These are phyloP conservation scores for Neoniphon sammara DNA, from an alignment of 2,797 vertebrate species.

Conservation along the genomic window DNA sequence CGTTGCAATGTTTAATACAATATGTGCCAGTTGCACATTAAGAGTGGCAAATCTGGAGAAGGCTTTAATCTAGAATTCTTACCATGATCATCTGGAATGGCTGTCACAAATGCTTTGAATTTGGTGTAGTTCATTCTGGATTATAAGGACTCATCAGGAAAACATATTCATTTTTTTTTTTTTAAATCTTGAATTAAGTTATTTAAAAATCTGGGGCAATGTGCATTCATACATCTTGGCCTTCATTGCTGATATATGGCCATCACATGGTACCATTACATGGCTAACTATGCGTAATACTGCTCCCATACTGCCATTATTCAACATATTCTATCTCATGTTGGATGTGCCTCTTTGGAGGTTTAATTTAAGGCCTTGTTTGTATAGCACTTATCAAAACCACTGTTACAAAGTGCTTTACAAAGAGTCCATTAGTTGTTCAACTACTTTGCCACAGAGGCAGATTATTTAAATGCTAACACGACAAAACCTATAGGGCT, in stretches of 20 bases:
- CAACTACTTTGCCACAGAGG: background rate
- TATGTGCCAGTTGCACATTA: conserved; percentile 41
- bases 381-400: too few species aligned
- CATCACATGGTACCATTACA: too few species aligned
- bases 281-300: too few species aligned
- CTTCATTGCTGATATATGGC: too few species aligned
- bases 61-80: conserved; percentile 8
- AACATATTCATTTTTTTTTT: too few species aligned
- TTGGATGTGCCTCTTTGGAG: background rate
- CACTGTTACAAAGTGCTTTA: too few species aligned
- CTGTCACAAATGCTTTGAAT: background rate
- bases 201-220: background rate
- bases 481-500: background rate
- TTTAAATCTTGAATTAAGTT: background rate
- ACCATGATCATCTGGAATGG: conserved; percentile 42
- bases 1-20: conserved; percentile 39
- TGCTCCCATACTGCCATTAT: background rate
- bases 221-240: background rate
- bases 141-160: conserved; percentile 21
- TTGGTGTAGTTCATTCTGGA: conserved; percentile 34
- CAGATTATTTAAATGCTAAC: background rate
- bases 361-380: background rate
- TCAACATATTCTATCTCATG: background rate
- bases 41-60: conserved; percentile 35
- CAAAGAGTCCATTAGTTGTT: background rate